Percentiles rank a stretch among this genome's conserved stretches.
phyloP scores from a whole-genome alignment of 2,113 vertebrate genomes.

The Etia nguti region DNA sequence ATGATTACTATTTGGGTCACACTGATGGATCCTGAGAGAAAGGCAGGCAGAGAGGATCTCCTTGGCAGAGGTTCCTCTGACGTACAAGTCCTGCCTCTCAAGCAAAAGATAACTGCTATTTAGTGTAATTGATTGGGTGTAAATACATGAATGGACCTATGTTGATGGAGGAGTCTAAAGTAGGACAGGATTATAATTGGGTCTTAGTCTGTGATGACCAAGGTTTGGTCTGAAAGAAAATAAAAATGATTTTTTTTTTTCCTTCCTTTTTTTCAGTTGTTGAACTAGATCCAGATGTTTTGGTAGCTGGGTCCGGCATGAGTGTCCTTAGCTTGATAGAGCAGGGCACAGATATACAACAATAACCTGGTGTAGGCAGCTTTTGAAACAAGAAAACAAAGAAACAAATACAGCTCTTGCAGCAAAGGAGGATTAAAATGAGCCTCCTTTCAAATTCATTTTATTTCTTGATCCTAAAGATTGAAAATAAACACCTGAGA shows the following conservation, averaged over 20 bases:
- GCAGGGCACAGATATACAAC: constrained; percentile 1
- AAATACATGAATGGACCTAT: constrained; percentile 11
- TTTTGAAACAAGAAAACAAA: not conserved
- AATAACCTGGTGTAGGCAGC: not conserved
- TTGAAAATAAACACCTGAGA: not conserved
- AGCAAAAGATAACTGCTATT: constrained; percentile 50
- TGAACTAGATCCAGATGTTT: constrained; percentile 31
- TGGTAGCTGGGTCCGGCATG: not conserved
- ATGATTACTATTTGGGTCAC: constrained; percentile 68
- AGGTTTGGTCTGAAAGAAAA: not conserved
- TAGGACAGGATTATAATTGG: constrained; percentile 24
- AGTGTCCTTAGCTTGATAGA: constrained; percentile 18
- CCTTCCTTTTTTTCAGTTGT: not conserved
- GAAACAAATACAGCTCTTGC: not conserved
- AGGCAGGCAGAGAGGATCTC: constrained; percentile 46
- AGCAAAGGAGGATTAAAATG: not conserved
- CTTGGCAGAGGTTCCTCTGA: constrained; percentile 50
- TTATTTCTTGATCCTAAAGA: not conserved
- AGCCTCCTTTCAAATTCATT: not conserved
- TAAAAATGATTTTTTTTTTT: not conserved
- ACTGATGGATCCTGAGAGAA: constrained; percentile 55
- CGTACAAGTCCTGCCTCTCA: constrained; percentile 22
- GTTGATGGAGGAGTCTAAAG: constrained; percentile 20
- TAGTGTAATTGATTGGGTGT: constrained; percentile 19
- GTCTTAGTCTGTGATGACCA: not conserved